These are phyloP conservation scores for Dasypus novemcinctus DNA, from an alignment of 2,113 vertebrate species.

Conservation along the genomic window DNA sequence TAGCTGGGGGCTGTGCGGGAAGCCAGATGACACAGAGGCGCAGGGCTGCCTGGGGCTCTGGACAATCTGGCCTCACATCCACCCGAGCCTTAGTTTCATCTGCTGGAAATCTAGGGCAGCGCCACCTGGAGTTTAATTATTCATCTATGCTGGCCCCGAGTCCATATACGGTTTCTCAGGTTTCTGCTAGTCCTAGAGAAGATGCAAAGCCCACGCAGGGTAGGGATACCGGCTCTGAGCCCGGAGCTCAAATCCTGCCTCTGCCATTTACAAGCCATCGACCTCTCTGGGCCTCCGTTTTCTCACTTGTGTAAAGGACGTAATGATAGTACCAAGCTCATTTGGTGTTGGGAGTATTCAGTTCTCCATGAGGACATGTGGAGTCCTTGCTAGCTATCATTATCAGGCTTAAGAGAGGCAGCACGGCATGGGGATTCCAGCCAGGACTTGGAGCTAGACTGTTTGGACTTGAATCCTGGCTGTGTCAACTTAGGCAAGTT, in stretches of 20 bases:
- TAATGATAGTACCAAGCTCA: neutral
- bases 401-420: neutral
- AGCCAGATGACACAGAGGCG: neutral
- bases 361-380: neutral
- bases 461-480: neutral
- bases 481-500: neutral
- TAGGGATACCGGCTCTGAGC: neutral
- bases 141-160: neutral
- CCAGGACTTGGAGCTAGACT: neutral
- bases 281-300: neutral
- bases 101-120: constrained; percentile 10
- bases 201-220: neutral
- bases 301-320: neutral
- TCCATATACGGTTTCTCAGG: neutral
- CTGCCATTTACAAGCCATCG: neutral
- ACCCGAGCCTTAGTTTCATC: neutral
- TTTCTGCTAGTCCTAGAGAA: neutral
- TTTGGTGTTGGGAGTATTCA: neutral
- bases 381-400: neutral
- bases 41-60: neutral
- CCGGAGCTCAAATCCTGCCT: neutral
- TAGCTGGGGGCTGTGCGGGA: neutral
- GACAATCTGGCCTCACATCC: neutral
- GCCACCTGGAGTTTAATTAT: constrained; percentile 9
- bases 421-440: neutral